These are phyloP conservation scores for Lytechinus variegatus DNA, from an alignment of 35 echinoderm and acorn worm species.

Conservation along the genomic window DNA sequence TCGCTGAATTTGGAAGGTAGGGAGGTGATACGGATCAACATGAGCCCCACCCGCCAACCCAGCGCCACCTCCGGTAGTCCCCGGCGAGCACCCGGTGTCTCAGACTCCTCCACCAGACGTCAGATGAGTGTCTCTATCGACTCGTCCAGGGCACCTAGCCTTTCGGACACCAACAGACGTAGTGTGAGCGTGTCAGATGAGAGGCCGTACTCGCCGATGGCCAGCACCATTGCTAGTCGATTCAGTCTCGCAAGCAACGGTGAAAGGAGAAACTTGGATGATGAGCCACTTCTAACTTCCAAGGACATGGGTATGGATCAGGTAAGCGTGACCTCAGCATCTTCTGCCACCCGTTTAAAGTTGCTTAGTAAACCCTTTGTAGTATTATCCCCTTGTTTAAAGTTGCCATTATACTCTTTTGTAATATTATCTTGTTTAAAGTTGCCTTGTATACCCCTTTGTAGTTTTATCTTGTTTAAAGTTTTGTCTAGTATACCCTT, in stretches of 20 bases:
- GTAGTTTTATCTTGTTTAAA: too few relatives aligned
- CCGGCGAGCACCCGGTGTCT: not conserved
- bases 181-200: conserved; percentile 49
- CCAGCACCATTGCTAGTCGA: not conserved
- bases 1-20: conserved; percentile 58
- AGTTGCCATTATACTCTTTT: not conserved
- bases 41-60: conserved; percentile 55
- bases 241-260: conserved; percentile 44
- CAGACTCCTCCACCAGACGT: not conserved
- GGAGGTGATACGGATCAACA: conserved; percentile 72
- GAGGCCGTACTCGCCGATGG: conserved; percentile 29
- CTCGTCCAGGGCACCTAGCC: not conserved
- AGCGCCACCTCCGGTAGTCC: not conserved
- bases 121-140: conserved; percentile 16
- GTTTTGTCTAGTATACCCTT: too few relatives aligned
- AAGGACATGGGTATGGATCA: conserved; percentile 93
- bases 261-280: conserved; percentile 40
- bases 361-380: not conserved
- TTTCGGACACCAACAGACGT: not conserved
- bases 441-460: too few relatives aligned
- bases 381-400: not conserved
- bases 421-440: too few relatives aligned
- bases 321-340: conserved; percentile 42
- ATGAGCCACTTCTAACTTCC: conserved; percentile 58
- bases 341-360: not conserved